Base-by-base conservation (phyloP, 2,113 vertebrate genomes). In the Upupa epops region DNA sequence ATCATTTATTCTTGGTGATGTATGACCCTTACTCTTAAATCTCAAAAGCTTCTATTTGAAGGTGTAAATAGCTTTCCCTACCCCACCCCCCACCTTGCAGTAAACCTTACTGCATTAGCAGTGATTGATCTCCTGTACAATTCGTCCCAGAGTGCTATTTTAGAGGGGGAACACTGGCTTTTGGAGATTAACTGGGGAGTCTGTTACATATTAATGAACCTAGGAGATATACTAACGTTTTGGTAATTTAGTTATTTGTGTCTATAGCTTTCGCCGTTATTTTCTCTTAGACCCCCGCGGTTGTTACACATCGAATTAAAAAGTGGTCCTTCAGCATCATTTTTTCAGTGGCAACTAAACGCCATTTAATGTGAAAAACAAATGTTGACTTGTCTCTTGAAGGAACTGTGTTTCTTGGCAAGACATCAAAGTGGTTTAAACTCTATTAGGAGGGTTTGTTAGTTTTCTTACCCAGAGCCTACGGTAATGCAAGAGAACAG, bases 1-100 rank as follows among this genome's bases (percentile, higher is more conserved):
- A 98, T 98, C 97, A 98, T 98, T 98, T 98, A 97, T 98, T 97
- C 98, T 98, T 97, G 97, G 97, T 98, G 98, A 98, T 98, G 96
- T 98, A 98, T 98, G 98, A 97, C 96, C 97, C 97, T 98, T 97
- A 98, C 98, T 98, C 97, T 97, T 97, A 97, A 97, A 98, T 98
- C 97, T 98, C 98, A 98, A 98, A 98, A 98, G 97, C 97, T 97
- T 97, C 97, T 97, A 98, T 98, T 98, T 98, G 98, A 98, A 98
- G 98, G 98, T 98, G 97, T 98, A 98, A 98, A 98, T 98, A 97
- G 97, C 97, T 97, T 97, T 89, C 90, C 70, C 58, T n/a, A n/a
- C 84, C 87, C 60, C 54, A 28, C 25, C 52, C 52, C 52, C 55
- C 31, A 94, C 93, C 94, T 97, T 96, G 97, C 96, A 97, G 97